Percentiles rank a stretch among this genome's conserved stretches.
Conservation (phyloP, 2,888 invertebrate genomes). For the Acanthopleura granulata region DNA sequence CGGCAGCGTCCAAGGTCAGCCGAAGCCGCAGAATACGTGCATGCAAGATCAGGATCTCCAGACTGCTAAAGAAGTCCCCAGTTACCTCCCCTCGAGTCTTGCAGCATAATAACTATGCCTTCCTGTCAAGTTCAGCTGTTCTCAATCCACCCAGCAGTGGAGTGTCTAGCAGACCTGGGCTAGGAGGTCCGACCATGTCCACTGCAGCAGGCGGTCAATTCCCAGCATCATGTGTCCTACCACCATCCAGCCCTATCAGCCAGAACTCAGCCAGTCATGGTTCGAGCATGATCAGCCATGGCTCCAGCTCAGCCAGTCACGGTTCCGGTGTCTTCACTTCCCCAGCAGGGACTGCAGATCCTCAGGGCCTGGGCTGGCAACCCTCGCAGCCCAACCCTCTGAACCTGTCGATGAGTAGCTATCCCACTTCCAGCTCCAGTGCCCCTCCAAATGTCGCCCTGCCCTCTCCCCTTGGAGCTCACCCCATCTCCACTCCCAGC, state of each 20-base stretch:
- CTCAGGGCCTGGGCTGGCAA: not conserved
- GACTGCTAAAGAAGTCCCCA: not conserved
- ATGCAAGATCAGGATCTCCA: not conserved
- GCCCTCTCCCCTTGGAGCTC: not conserved
- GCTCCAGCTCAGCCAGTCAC: constrained; percentile 21
- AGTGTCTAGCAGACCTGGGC: not conserved
- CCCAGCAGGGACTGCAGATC: not conserved
- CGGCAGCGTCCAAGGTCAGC: not conserved
- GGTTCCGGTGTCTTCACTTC: constrained; percentile 10
- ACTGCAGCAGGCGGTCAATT: not conserved
- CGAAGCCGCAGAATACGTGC: not conserved
- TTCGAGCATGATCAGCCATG: constrained; percentile 18
- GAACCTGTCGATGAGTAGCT: not conserved
- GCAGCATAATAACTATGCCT: not conserved
- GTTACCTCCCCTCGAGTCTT: not conserved
- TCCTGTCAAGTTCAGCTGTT: not conserved
- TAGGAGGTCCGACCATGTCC: not conserved
- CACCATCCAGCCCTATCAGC: not conserved
- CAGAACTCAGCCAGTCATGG: too few species aligned
- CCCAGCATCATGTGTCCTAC: not conserved
- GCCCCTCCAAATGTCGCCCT: not conserved
- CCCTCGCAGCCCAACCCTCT: constrained; percentile 15
- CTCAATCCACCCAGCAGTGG: not conserved
- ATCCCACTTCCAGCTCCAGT: not conserved
- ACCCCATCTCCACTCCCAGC: not conserved